Evolutionary conservation across 1,140 invertebrate species (phyloP).

Genomic region (Oscheius sp.): DNA sequence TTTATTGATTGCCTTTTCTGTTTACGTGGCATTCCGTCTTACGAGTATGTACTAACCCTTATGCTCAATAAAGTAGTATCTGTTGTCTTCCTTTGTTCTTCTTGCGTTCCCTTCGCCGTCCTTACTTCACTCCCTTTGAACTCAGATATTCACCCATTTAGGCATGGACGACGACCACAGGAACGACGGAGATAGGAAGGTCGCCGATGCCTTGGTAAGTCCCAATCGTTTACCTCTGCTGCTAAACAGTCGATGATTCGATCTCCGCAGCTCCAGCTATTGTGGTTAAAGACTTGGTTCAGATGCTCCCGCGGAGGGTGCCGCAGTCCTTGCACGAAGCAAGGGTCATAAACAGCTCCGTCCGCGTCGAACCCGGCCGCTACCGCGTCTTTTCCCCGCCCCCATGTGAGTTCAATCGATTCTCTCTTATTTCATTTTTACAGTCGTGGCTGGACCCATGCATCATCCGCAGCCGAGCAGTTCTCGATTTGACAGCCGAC

Average conservation of each 20-base stretch:
- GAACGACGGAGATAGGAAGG: too few species aligned
- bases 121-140: too few species aligned
- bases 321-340: neutral
- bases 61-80: neutral
- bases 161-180: too few species aligned
- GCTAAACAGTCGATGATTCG: too few species aligned
- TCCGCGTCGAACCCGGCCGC: neutral
- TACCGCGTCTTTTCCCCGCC: neutral
- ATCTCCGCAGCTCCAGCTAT: too few species aligned
- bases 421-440: too few species aligned
- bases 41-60: neutral
- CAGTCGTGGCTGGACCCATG: neutral
- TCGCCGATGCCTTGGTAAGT: too few species aligned
- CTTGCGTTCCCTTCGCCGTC: too few species aligned
- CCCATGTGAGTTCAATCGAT: neutral
- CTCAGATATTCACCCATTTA: too few species aligned
- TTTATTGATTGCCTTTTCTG: too few species aligned
- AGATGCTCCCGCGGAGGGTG: neutral
- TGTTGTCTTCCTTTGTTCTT: neutral
- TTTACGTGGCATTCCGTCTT: neutral
- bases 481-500: neutral
- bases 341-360: neutral
- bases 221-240: too few species aligned
- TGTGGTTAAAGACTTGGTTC: too few species aligned
- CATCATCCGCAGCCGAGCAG: neutral